A percentile compares a stretch with the other conserved stretches of the same genome.
phyloP scores from a whole-genome alignment of 30 jellyfish, hydroid and myxozoan genomes.

The Clytia hemisphaerica region DNA sequence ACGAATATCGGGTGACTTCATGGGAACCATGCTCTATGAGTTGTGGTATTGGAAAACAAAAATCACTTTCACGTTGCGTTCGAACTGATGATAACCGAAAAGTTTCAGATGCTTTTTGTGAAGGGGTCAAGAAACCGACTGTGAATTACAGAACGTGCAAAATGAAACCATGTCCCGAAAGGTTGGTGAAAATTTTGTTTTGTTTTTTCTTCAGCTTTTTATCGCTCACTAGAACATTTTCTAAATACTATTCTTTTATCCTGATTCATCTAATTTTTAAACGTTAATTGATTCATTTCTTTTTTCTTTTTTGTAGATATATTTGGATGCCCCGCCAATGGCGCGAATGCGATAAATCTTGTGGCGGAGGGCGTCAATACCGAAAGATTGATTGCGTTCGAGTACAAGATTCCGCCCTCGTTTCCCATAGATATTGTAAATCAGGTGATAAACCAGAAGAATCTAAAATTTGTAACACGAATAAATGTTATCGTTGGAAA shows the following conservation, averaged over 20 bases:
- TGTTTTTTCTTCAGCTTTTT: neutral
- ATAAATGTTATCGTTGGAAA: slow-evolving; percentile 54
- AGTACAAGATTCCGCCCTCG: slow-evolving; percentile 11
- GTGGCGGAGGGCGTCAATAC: slow-evolving; percentile 61
- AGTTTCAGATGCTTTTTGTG: slow-evolving; percentile 35
- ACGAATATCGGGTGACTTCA: slow-evolving; percentile 31
- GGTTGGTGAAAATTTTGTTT: too few relatives aligned
- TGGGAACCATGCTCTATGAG: slow-evolving; percentile 60
- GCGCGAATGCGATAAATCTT: slow-evolving; percentile 70
- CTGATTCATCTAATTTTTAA: too few relatives aligned
- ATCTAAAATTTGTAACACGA: slow-evolving; percentile 29
- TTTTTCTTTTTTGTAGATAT: slow-evolving; percentile 36
- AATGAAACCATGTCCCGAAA: slow-evolving; percentile 13
- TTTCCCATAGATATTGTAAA: slow-evolving; percentile 35
- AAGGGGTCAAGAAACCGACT: slow-evolving; percentile 40
- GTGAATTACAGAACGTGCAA: slow-evolving; percentile 40
- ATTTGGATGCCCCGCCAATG: slow-evolving; percentile 60
- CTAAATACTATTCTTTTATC: too few relatives aligned
- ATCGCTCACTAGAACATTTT: slow-evolving; percentile 1
- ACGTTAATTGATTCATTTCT: too few relatives aligned
- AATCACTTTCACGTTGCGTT: slow-evolving; percentile 61
- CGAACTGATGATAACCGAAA: slow-evolving; percentile 8
- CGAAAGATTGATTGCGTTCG: slow-evolving; percentile 63
- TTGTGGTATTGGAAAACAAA: slow-evolving; percentile 41
- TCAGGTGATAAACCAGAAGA: slow-evolving; percentile 52